phyloP scores from a whole-genome alignment of 2,888 invertebrate species.

The Ditula angustiorana region DNA sequence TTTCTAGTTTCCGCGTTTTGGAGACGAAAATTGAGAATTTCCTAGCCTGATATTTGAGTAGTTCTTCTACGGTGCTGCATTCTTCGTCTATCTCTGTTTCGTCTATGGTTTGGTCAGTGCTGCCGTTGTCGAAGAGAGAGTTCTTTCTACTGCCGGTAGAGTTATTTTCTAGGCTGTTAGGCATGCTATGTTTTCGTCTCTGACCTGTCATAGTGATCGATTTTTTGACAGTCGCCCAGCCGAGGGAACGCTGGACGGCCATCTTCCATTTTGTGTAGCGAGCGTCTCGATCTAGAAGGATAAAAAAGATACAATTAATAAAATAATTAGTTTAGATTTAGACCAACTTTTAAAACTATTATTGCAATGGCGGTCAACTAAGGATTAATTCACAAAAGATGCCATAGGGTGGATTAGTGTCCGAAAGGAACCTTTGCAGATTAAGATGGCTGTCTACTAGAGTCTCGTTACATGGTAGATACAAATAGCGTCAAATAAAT shows the following conservation, averaged over 20 bases:
- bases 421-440: too few relatives aligned
- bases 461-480: too few relatives aligned
- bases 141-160: constrained; percentile 44
- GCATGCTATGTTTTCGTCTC: constrained; percentile 72
- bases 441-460: too few relatives aligned
- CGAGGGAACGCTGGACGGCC: constrained; percentile 96
- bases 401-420: too few relatives aligned
- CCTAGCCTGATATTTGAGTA: constrained; percentile 69
- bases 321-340: neutral
- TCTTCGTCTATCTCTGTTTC: constrained; percentile 56
- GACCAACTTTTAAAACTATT: too few relatives aligned
- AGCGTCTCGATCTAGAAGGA: constrained; percentile 89
- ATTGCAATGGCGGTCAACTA: too few relatives aligned
- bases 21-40: constrained; percentile 71
- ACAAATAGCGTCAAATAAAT: too few relatives aligned
- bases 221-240: constrained; percentile 93
- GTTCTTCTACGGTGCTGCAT: constrained; percentile 65
- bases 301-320: constrained; percentile 41
- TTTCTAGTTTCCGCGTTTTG: constrained; percentile 57
- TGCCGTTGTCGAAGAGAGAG: constrained; percentile 42
- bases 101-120: constrained; percentile 49
- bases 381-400: too few relatives aligned
- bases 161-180: constrained; percentile 54
- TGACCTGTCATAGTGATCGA: constrained; percentile 92
- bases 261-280: constrained; percentile 97